Evolutionary conservation across 2,113 vertebrate genomes (phyloP), one percentile per base, ranked within the genome.

Genomic region (Nyctereutes procyonoides): DNA sequence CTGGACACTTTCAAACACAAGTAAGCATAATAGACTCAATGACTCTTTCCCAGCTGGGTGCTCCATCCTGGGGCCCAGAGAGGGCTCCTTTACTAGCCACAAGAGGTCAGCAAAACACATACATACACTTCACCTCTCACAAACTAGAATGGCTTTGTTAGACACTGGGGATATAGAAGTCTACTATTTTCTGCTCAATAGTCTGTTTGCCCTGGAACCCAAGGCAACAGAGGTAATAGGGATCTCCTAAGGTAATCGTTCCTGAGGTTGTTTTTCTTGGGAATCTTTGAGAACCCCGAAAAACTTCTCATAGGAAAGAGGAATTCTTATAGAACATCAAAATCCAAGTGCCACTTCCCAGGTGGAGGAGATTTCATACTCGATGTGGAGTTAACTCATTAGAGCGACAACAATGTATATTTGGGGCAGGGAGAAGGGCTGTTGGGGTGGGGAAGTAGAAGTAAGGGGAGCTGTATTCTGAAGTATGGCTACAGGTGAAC

Each of bases 41-140:
- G 51, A 63, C 8, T 22, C 55, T 96, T 87, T 19, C 84, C 24
- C 62, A 86, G 16, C 13, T 48, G 43, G 48, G 17, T 58, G 48
- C 2, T 86, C 60, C 55, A 38, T 38, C 56, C 30, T 85, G 43
- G 69, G 19, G 53, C 12, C 90, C 74, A 53, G 85, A 65, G 16
- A 83, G 67, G 80, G 26, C 16, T 38, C 17, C 32, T 95, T 87
- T n/a, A 56, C 60, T 43, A 83, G 48, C 90, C 95, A 98, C 97
- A 92, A 96, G 98, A 73, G 97, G 96, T 80, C 95, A 97, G 93
- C 43, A 98, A 93, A 56, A 80, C 73, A 92, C 95, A 82, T 16
- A 26, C 22, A 67, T 43, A 48, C 48, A 74, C 32, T 35, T 12
- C 7, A n/a, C n/a, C 17, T 69, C 53, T n/a, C 67, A 38, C 53